phyloP scores from a whole-genome alignment of 64 coral and sea anemone species.

The Exaiptasia diaphana region DNA sequence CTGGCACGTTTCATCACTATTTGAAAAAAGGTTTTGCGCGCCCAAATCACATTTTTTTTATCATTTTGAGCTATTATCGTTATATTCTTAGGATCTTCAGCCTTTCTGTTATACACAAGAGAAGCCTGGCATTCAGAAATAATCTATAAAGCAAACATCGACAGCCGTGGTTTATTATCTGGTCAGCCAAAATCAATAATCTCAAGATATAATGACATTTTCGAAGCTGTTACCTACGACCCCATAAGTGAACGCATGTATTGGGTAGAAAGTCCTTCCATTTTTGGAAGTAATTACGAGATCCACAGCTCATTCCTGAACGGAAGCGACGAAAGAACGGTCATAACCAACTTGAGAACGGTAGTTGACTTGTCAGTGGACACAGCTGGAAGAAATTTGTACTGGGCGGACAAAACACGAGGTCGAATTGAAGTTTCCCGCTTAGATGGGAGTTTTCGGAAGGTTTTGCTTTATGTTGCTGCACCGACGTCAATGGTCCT shows the following conservation, averaged over 20 bases:
- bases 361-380: slow-evolving; percentile 14
- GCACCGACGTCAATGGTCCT: background rate
- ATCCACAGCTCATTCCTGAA: slow-evolving; percentile 9
- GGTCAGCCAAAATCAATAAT: background rate
- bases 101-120: no score
- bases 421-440: background rate
- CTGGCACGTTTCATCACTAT: no score
- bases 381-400: slow-evolving; percentile 19
- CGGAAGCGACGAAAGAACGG: background rate
- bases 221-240: background rate
- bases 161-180: background rate
- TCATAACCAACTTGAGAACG: background rate
- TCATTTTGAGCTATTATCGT: no score
- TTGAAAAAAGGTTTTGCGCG: no score
- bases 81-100: no score
- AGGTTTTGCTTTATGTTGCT: background rate
- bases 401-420: slow-evolving; percentile 20
- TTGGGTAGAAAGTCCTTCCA: slow-evolving; percentile 24
- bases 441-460: slow-evolving; percentile 13
- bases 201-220: background rate
- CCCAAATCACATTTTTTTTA: no score
- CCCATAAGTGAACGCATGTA: background rate
- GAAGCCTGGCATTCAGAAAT: no score
- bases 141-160: background rate
- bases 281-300: background rate